These are phyloP conservation scores for Lordiphosa andalusiaca DNA, from an alignment of 2,888 invertebrate genomes.

Conservation along the genomic window DNA sequence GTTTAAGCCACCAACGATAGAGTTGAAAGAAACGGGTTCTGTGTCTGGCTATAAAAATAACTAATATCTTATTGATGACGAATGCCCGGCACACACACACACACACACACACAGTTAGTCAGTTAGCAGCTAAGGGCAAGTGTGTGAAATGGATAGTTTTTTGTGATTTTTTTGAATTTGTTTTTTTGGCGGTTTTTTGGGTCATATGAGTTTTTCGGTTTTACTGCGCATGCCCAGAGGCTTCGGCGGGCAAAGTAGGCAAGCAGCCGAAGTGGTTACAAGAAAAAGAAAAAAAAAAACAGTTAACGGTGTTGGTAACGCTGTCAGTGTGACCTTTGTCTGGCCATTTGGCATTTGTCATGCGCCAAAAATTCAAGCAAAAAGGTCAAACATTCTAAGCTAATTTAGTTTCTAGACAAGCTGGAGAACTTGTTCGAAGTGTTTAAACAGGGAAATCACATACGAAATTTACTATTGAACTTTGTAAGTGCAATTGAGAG, in stretches of 20 bases:
- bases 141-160: slow-evolving; percentile 28
- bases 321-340: slow-evolving; percentile 35
- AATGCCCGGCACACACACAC: background rate
- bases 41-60: slow-evolving; percentile 1
- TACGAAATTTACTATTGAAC: no score
- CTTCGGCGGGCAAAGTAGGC: background rate
- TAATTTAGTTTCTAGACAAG: no score
- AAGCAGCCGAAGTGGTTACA: background rate
- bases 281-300: background rate
- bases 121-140: no score
- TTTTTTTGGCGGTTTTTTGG: slow-evolving; percentile 19
- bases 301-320: slow-evolving; percentile 7
- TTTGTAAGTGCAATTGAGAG: no score
- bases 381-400: background rate
- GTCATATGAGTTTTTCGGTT: background rate
- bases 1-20: slow-evolving; percentile 42
- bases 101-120: no score
- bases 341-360: slow-evolving; percentile 12
- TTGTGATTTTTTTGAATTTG: slow-evolving; percentile 1
- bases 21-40: slow-evolving; percentile 44
- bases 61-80: slow-evolving; percentile 26
- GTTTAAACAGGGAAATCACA: no score
- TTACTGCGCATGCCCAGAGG: slow-evolving; percentile 37
- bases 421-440: no score
- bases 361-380: slow-evolving; percentile 14